These are phyloP conservation scores for Cataglyphis livida DNA, from an alignment of 2,888 invertebrate genomes.

Conservation along the genomic window DNA sequence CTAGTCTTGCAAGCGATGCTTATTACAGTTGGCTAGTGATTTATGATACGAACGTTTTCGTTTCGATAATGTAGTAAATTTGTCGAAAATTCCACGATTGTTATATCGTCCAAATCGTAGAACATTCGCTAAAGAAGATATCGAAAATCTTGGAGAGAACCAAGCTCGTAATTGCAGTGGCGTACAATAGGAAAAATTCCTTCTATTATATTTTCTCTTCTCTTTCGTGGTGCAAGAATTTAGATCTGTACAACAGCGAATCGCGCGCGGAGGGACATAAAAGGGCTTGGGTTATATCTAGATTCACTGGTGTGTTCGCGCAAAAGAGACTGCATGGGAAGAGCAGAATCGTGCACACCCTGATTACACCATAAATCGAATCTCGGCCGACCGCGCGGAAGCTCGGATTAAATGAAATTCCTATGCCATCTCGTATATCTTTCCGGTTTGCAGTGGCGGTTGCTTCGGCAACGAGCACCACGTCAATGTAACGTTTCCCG, in stretches of 20 bases:
- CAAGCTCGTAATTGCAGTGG: slow-evolving; percentile 58
- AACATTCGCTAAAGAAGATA: slow-evolving; percentile 44
- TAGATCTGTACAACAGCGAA: slow-evolving; percentile 45
- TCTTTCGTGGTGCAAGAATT: slow-evolving; percentile 57
- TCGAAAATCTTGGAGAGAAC: slow-evolving; percentile 50
- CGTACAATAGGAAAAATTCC: slow-evolving; percentile 65
- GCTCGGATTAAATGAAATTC: slow-evolving; percentile 84
- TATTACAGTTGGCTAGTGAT: neutral
- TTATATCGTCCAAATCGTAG: slow-evolving; percentile 2
- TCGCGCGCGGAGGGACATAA: slow-evolving; percentile 48
- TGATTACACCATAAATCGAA: slow-evolving; percentile 84
- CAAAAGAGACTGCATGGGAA: slow-evolving; percentile 63
- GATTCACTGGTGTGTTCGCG: slow-evolving; percentile 54
- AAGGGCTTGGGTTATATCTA: slow-evolving; percentile 64
- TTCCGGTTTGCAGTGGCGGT: slow-evolving; percentile 74
- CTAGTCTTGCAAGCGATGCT: neutral
- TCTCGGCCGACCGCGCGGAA: slow-evolving; percentile 82
- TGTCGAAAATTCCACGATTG: neutral
- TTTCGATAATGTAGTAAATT: neutral
- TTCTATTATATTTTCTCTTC: slow-evolving; percentile 38
- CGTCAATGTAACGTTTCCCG: slow-evolving; percentile 64
- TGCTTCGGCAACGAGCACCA: slow-evolving; percentile 69
- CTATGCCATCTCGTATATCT: slow-evolving; percentile 83
- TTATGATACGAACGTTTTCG: neutral
- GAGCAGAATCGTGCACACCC: slow-evolving; percentile 66